Evolutionary conservation across 2,797 vertebrate genomes (phyloP).

Genomic region (Fratercula arctica): DNA sequence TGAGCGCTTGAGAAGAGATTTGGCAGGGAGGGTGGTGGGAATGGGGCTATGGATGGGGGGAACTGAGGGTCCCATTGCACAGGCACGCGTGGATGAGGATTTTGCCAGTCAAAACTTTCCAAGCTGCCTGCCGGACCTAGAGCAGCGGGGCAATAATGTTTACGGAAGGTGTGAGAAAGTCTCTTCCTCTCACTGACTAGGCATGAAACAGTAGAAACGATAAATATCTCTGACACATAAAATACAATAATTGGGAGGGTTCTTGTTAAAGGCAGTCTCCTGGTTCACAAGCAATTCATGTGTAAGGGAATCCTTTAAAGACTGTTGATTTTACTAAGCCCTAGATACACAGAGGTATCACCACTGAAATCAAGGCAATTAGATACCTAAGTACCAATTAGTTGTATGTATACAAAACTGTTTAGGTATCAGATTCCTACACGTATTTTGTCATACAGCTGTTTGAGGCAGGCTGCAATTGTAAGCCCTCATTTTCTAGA

Average conservation of each 20-base stretch:
- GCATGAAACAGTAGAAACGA: neutral
- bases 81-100: neutral
- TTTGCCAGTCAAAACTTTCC: neutral
- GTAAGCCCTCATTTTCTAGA: neutral
- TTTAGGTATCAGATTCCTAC: neutral
- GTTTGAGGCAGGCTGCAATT: neutral
- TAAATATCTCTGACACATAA: neutral
- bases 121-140: neutral
- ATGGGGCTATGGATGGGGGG: neutral
- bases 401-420: neutral
- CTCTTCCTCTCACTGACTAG: neutral
- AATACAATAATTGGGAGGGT: neutral
- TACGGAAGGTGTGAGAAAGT: neutral
- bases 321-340: neutral
- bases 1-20: neutral
- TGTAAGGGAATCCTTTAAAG: neutral
- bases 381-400: neutral
- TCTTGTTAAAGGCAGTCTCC: neutral
- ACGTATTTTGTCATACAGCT: neutral
- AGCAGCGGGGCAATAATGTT: neutral
- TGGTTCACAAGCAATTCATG: rapidly evolving
- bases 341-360: neutral
- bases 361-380: neutral
- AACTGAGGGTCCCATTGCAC: neutral
- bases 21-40: neutral